Conservation (phyloP, 2,888 invertebrate genomes). For the Tinea pellionella region DNA sequence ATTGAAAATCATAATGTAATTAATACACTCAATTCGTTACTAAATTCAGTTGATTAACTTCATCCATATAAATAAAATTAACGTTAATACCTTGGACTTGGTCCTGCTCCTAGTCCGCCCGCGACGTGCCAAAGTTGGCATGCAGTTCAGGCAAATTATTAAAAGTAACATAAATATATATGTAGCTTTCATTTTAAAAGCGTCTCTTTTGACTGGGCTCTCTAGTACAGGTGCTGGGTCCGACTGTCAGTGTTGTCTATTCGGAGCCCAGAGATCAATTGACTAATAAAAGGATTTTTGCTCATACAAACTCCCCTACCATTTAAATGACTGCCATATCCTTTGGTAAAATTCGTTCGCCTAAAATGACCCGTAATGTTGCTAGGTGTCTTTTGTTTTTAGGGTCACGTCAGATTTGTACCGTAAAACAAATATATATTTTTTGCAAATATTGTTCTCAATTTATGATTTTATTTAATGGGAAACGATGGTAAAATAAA, state of each 20-base stretch:
- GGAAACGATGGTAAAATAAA: too few relatives aligned
- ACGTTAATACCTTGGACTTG: constrained; percentile 79
- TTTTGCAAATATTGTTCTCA: too few relatives aligned
- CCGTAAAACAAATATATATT: too few relatives aligned
- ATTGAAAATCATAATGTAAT: too few relatives aligned
- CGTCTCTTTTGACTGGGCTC: constrained; percentile 18
- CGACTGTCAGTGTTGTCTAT: not conserved
- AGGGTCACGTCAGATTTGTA: too few relatives aligned
- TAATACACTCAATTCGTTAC: too few relatives aligned
- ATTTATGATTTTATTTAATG: too few relatives aligned
- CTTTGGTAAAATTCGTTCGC: not conserved
- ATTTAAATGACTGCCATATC: not conserved
- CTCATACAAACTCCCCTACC: not conserved
- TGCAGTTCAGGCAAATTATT: constrained; percentile 31
- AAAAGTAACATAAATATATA: constrained; percentile 30
- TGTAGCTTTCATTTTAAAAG: constrained; percentile 25
- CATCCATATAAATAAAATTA: too few relatives aligned
- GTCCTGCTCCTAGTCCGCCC: constrained; percentile 78
- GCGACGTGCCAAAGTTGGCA: constrained; percentile 67
- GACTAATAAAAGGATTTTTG: constrained; percentile 35
- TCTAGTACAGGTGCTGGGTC: not conserved
- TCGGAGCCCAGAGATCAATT: constrained; percentile 35
- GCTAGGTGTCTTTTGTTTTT: too few relatives aligned
- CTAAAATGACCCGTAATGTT: not conserved
- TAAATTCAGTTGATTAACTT: too few relatives aligned